Conservation (phyloP, 1,140 invertebrate species). For the Bombus consobrinus region DNA sequence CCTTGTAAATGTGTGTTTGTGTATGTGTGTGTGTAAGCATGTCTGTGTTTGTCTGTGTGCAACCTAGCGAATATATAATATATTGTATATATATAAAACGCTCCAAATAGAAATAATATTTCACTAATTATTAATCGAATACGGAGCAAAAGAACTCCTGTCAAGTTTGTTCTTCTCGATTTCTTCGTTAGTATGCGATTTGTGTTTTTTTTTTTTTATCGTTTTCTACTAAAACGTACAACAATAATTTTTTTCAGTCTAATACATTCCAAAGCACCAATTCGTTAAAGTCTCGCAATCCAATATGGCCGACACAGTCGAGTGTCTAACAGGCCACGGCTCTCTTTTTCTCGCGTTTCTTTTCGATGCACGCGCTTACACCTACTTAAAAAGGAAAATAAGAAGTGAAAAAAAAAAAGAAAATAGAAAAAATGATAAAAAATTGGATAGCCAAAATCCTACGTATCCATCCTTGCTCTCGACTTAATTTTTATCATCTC, state of each 20-base stretch:
- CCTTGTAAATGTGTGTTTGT: constrained; percentile 22
- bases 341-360: constrained; percentile 3
- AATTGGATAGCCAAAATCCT: not conserved
- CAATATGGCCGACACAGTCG: constrained; percentile 14
- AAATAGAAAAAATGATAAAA: not conserved
- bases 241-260: constrained; percentile 81
- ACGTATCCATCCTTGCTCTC: not conserved
- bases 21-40: constrained; percentile 45
- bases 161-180: not conserved
- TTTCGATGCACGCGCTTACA: not conserved
- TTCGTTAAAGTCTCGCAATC: constrained; percentile 58
- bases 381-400: not conserved
- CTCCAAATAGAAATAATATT: constrained; percentile 75
- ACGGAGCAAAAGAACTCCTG: constrained; percentile 61
- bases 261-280: constrained; percentile 82
- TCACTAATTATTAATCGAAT: constrained; percentile 67
- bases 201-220: constrained; percentile 45
- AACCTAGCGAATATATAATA: constrained; percentile 68
- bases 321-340: not conserved
- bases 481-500: constrained; percentile 3
- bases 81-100: constrained; percentile 69
- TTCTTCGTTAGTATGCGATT: constrained; percentile 4
- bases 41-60: constrained; percentile 50
- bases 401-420: not conserved
- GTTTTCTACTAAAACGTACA: constrained; percentile 72